Percentiles rank a stretch among this genome's conserved stretches.
Evolutionary conservation across 2,113 vertebrate species (phyloP).

Genomic region (Climacteris rufus): DNA sequence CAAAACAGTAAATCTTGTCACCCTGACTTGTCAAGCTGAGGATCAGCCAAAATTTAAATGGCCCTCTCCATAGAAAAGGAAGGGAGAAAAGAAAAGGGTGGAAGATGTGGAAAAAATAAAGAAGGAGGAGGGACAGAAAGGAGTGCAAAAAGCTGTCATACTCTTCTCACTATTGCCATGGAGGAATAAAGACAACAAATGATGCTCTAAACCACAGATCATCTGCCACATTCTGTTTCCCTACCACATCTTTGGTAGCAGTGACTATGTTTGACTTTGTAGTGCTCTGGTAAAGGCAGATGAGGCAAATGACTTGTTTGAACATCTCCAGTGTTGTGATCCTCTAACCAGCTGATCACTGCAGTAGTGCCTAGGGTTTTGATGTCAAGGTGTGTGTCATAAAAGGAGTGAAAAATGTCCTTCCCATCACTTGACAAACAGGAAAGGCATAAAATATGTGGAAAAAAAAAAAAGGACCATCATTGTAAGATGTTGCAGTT

Average conservation of each 20-base stretch:
- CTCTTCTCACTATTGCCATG: neutral
- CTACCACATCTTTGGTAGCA: neutral
- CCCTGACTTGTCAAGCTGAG: neutral
- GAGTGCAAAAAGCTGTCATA: neutral
- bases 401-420: neutral
- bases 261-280: neutral
- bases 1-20: neutral
- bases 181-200: neutral
- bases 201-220: neutral
- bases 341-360: neutral
- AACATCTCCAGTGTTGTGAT: neutral
- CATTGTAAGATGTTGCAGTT: neutral
- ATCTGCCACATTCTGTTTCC: neutral
- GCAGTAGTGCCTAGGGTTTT: neutral
- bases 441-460: rapidly evolving
- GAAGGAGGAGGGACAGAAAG: neutral
- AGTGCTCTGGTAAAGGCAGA: neutral
- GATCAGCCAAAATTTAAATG: neutral
- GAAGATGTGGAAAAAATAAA: neutral
- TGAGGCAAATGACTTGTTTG: neutral
- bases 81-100: neutral
- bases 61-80: neutral
- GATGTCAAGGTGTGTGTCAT: neutral
- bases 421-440: neutral
- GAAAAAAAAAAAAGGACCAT: neutral